Evolutionary conservation across 64 coral and sea anemone genomes (phyloP).

Genomic region (Stichodactyla mertensii): DNA sequence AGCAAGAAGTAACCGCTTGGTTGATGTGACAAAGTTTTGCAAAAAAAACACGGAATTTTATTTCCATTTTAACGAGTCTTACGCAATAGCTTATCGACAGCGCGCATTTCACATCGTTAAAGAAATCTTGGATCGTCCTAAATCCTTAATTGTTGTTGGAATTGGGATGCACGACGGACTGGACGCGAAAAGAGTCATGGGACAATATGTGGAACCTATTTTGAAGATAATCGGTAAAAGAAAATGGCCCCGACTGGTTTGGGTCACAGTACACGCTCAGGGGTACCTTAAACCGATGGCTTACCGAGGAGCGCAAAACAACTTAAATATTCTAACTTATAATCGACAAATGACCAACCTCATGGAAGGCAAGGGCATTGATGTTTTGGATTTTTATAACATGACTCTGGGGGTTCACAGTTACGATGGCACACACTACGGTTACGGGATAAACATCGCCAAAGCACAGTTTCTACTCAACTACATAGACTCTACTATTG

Average conservation of each 20-base stretch:
- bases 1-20: neutral
- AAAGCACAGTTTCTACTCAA: slow-evolving; percentile 65
- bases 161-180: slow-evolving; percentile 43
- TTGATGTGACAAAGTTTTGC: slow-evolving; percentile 48
- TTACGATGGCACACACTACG: slow-evolving; percentile 71
- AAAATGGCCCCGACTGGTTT: slow-evolving; percentile 56
- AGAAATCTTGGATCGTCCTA: slow-evolving; percentile 17
- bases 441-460: slow-evolving; percentile 43
- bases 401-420: slow-evolving; percentile 58
- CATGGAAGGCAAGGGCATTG: slow-evolving; percentile 21
- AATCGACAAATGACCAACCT: slow-evolving; percentile 33
- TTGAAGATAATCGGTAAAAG: slow-evolving; percentile 21
- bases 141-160: slow-evolving; percentile 48
- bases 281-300: slow-evolving; percentile 47
- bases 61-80: slow-evolving; percentile 38
- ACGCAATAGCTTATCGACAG: slow-evolving; percentile 6
- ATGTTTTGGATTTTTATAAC: slow-evolving; percentile 58
- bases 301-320: slow-evolving; percentile 7
- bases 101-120: slow-evolving; percentile 26
- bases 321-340: slow-evolving; percentile 15
- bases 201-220: slow-evolving; percentile 46
- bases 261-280: slow-evolving; percentile 55
- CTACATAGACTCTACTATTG: slow-evolving; percentile 32
- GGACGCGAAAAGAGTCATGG: slow-evolving; percentile 16
- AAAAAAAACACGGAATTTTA: slow-evolving; percentile 17